phyloP scores from a whole-genome alignment of 92 coral and sea anemone genomes.

The Parazoanthus darwini region DNA sequence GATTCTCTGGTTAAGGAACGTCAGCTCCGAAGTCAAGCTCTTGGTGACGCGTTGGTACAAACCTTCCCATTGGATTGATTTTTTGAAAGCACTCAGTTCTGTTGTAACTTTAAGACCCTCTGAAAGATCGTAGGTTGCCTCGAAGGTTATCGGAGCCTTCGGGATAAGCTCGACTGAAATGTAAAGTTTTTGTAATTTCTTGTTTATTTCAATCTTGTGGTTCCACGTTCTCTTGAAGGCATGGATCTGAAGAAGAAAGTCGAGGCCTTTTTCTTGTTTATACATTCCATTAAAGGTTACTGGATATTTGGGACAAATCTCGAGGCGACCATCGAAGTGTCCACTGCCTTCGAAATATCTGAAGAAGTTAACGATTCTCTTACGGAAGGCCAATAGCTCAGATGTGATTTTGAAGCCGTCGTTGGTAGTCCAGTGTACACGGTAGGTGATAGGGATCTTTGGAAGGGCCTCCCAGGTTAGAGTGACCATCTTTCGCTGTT shows the following conservation, averaged over 20 bases:
- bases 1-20: constrained; percentile 70
- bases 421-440: constrained; percentile 58
- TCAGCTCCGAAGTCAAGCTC: constrained; percentile 71
- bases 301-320: constrained; percentile 63
- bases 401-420: constrained; percentile 64
- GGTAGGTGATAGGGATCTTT: constrained; percentile 55
- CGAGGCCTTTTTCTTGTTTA: constrained; percentile 66
- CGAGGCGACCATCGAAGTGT: constrained; percentile 64
- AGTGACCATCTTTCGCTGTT: constrained; percentile 54
- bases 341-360: constrained; percentile 53
- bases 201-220: constrained; percentile 67
- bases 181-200: constrained; percentile 54
- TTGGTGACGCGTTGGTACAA: constrained; percentile 63
- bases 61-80: constrained; percentile 63
- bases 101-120: constrained; percentile 71
- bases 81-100: constrained; percentile 71
- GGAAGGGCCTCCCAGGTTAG: constrained; percentile 63
- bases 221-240: constrained; percentile 85
- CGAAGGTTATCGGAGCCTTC: constrained; percentile 63
- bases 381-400: constrained; percentile 56
- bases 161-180: constrained; percentile 81
- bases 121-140: constrained; percentile 68
- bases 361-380: constrained; percentile 63
- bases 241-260: constrained; percentile 57
- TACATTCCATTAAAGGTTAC: constrained; percentile 68